Evolutionary conservation across 2,797 vertebrate genomes (phyloP).

Genomic region (Diplodus puntazzo): DNA sequence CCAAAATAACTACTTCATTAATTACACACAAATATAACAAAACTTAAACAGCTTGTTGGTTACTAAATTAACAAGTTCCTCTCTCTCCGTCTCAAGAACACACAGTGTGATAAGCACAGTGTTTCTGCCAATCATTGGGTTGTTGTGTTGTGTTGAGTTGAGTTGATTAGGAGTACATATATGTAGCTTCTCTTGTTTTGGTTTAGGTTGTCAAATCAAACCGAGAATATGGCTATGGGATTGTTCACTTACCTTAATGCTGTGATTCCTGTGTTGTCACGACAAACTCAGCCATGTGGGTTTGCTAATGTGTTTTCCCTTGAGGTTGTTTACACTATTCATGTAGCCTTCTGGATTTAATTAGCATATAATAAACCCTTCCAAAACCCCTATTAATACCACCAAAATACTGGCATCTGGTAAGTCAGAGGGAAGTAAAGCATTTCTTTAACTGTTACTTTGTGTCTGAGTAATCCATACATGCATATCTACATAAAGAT

Average conservation of each 20-base stretch:
- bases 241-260: not conserved
- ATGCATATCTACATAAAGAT: not conserved
- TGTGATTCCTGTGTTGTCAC: not conserved
- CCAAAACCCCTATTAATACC: not conserved
- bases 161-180: not conserved
- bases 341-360: not conserved
- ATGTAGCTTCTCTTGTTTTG: not conserved
- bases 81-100: not conserved
- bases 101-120: not conserved
- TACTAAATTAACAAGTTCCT: not conserved
- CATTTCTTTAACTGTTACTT: not conserved
- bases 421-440: not conserved
- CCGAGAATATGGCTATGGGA: not conserved
- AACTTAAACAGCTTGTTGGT: not conserved
- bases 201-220: not conserved
- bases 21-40: not conserved
- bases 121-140: not conserved
- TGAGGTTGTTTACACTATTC: slow-evolving; percentile 1
- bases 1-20: not conserved
- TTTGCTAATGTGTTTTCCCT: slow-evolving; percentile 4
- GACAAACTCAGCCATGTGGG: not conserved
- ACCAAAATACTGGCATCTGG: not conserved
- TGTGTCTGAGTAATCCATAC: not conserved
- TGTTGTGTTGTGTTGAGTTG: not conserved
- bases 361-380: not conserved